These are phyloP conservation scores for Panzeria rudis DNA, from an alignment of 2,888 invertebrate genomes.

Conservation along the genomic window DNA sequence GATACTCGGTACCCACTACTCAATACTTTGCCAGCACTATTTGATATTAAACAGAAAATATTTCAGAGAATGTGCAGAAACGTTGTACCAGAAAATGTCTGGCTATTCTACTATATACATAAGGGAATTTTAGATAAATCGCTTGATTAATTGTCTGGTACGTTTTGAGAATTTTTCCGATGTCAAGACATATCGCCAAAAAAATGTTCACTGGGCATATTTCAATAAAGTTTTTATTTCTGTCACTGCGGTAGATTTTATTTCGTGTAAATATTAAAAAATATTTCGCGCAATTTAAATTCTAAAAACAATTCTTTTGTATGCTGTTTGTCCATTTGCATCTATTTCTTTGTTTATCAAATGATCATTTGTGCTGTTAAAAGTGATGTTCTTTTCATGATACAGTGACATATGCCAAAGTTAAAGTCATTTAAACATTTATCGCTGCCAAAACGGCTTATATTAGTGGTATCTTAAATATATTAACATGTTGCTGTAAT, in stretches of 20 bases:
- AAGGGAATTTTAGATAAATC: too few species aligned
- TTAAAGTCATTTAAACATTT: slow-evolving; percentile 75
- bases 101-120: too few species aligned
- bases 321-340: background rate
- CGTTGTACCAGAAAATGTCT: too few species aligned
- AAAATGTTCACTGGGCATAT: too few species aligned
- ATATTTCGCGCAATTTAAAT: background rate
- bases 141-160: too few species aligned
- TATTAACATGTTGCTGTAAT: slow-evolving; percentile 29
- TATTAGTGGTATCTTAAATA: slow-evolving; percentile 49
- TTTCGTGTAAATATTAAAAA: slow-evolving; percentile 4
- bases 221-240: background rate
- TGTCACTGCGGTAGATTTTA: slow-evolving; percentile 5
- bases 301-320: slow-evolving; percentile 16
- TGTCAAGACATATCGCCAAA: too few species aligned
- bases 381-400: slow-evolving; percentile 73
- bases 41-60: too few species aligned
- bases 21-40: too few species aligned
- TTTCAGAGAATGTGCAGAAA: too few species aligned
- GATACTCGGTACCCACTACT: too few species aligned
- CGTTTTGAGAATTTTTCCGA: too few species aligned
- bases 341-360: slow-evolving; percentile 33
- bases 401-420: slow-evolving; percentile 75
- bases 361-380: slow-evolving; percentile 62
- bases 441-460: slow-evolving; percentile 68